Percentiles rank a stretch among this genome's conserved stretches.
These are phyloP conservation scores for Diphyllodes magnificus DNA, from an alignment of 2,113 vertebrate genomes.

Conservation along the genomic window DNA sequence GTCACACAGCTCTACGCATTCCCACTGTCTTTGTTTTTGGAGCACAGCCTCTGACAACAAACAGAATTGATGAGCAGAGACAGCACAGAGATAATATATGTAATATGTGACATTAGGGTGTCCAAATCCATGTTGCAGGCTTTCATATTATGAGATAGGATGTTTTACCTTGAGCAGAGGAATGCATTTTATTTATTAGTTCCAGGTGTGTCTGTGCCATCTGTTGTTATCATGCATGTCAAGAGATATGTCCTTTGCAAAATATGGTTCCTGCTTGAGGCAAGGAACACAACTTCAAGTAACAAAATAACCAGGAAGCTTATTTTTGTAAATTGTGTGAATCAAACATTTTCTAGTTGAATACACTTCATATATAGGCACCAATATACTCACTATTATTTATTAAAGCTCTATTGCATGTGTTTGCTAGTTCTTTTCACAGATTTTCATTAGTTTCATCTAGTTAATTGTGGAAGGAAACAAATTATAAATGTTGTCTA, in stretches of 20 bases:
- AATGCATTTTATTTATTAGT: conserved; percentile 16
- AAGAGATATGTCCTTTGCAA: neutral
- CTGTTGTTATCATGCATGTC: neutral
- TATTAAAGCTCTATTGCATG: neutral
- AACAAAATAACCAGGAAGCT: neutral
- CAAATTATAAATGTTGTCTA: neutral
- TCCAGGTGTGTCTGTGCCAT: conserved; percentile 33
- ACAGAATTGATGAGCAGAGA: neutral
- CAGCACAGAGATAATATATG: neutral
- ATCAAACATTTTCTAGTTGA: neutral
- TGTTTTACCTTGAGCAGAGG: neutral
- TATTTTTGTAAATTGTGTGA: neutral
- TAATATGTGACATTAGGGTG: conserved; percentile 7
- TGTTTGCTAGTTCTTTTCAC: neutral
- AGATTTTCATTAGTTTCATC: neutral
- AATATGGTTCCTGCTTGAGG: neutral
- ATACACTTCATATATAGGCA: neutral
- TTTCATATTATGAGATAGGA: neutral
- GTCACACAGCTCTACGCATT: neutral
- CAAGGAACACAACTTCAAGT: neutral
- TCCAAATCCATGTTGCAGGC: neutral
- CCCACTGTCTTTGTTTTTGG: conserved; percentile 4
- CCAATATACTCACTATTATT: neutral
- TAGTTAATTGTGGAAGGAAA: neutral
- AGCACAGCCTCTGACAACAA: conserved; percentile 28